Evolutionary conservation across 2,888 invertebrate species (phyloP), one percentile per base, ranked within the genome.

Genomic region (Hyalella azteca): DNA sequence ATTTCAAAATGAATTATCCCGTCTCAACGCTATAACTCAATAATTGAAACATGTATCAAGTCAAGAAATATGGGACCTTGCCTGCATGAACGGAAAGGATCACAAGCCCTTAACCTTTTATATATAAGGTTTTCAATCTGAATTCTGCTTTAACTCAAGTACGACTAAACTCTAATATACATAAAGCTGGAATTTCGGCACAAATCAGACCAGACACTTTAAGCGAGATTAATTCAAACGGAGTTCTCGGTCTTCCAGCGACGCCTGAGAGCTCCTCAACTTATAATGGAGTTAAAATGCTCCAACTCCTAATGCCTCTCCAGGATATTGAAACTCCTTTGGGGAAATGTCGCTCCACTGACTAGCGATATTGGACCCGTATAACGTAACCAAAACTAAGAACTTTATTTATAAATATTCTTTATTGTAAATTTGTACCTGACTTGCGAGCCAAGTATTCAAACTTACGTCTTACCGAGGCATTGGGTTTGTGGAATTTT

Each of bases 271-370:
- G 66, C 66, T 36, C 32, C 36, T 36, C 36, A 66, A 66, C 66
- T 66, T 66, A 66, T 66, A 66, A 66, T 66, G 66, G 54, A 54
- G 54, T 54, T 29, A 54, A 54, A 54, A 54, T 29, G 54, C 54
- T 54, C 54, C 22, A 54, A 54, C 54, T 66, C 36, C 66, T 66
- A 66, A 36, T 66, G 66, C 36, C 66, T 66, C 66, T 66, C 66
- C 5, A 36, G 36, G 36, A 66, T 66, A 66, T 54, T 54, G 54
- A 54, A 54, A 54, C 54, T 54, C 54, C 54, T 54, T 54, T n/a
- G n/a, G n/a, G n/a, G n/a, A n/a, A n/a, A n/a, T n/a, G n/a, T n/a
- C n/a, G n/a, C n/a, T n/a, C n/a, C n/a, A n/a, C n/a, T n/a, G n/a
- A n/a, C n/a, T n/a, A n/a, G n/a, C n/a, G n/a, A n/a, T n/a, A n/a